Percentiles rank a stretch among this genome's conserved stretches.
These are phyloP conservation scores for Drosophila imparisetae DNA, from an alignment of 2,888 invertebrate species.

Conservation along the genomic window DNA sequence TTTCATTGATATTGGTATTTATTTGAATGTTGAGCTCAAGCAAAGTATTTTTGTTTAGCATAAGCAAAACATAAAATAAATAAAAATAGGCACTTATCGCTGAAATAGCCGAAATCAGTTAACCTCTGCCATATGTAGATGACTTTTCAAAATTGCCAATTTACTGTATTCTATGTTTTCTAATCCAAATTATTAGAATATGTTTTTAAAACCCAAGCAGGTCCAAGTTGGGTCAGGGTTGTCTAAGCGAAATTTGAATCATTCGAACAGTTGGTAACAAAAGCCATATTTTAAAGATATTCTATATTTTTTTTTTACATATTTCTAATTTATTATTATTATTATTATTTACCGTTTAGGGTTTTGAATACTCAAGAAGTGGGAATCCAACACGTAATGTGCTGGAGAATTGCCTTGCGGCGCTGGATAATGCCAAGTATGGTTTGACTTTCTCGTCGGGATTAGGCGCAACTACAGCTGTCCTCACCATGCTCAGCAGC, in stretches of 20 bases:
- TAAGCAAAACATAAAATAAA: background rate
- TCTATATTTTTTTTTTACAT: background rate
- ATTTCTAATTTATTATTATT: background rate
- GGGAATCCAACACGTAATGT: slow-evolving; percentile 97
- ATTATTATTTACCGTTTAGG: slow-evolving; percentile 85
- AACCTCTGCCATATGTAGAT: slow-evolving; percentile 1
- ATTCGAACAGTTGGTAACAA: background rate
- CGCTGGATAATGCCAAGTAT: slow-evolving; percentile 94
- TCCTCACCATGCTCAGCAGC: slow-evolving; percentile 89
- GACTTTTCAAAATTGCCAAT: background rate
- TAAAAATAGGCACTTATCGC: background rate
- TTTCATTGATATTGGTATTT: background rate
- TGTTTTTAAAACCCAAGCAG: background rate
- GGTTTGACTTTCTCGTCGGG: slow-evolving; percentile 95
- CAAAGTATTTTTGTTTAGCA: background rate
- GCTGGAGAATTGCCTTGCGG: slow-evolving; percentile 94
- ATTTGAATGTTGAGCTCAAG: background rate
- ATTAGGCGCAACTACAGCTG: slow-evolving; percentile 92
- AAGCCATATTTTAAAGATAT: background rate
- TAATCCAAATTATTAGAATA: background rate
- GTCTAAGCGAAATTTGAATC: background rate
- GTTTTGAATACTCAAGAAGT: slow-evolving; percentile 96
- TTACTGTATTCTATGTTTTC: background rate
- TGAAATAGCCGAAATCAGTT: slow-evolving; percentile 3
- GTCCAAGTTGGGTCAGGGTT: background rate